Evolutionary conservation across 2,113 vertebrate species (phyloP), one percentile per base, ranked within the genome.

Genomic region (Caloenas nicobarica): DNA sequence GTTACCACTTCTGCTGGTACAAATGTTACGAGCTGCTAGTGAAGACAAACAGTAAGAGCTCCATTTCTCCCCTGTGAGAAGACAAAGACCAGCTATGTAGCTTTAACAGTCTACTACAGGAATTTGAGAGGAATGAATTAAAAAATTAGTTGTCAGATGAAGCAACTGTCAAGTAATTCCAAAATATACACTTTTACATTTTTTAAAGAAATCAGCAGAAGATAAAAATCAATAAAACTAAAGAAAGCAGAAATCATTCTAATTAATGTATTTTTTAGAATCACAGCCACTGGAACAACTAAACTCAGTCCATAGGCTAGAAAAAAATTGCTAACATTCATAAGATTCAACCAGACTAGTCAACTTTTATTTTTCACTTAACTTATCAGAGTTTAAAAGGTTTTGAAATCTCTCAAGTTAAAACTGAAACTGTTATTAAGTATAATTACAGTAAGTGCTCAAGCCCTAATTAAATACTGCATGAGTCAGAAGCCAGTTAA

Each of bases 31-130:
- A 69, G 97, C 94, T 25, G 98, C 96, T 61, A 98, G 92, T 21
- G 98, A 98, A 18, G 96, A 97, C 33, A 97, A 95, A 31, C 97
- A 98, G 81, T 96, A 98, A 46, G 98, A 93, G 95, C 97, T 98
- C 97, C 98, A 97, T 76, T 73, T 79, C 56, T 98, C 97, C 92
- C 97, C 99, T 99, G 95, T 51, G 56, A 28, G 69, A 87, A 91
- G 42, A 94, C 13, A 76, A 62, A 92, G 93, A 79, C 60, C 21
- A 58, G 26, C 31, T 36, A 3, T 6, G 5, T 2, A 40, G 44
- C 38, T 81, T 2, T 38, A 46, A 34, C 23, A 48, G 17, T 36
- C 22, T 19, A 2, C 22, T 18, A 46, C 7, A 56, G n/a, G 46
- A 87, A 21, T 29, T 34, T 16, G 44, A 71, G 13, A 78, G 33